Evolutionary conservation across 64 coral and sea anemone species (phyloP).

Genomic region (Pachyseris speciosa): DNA sequence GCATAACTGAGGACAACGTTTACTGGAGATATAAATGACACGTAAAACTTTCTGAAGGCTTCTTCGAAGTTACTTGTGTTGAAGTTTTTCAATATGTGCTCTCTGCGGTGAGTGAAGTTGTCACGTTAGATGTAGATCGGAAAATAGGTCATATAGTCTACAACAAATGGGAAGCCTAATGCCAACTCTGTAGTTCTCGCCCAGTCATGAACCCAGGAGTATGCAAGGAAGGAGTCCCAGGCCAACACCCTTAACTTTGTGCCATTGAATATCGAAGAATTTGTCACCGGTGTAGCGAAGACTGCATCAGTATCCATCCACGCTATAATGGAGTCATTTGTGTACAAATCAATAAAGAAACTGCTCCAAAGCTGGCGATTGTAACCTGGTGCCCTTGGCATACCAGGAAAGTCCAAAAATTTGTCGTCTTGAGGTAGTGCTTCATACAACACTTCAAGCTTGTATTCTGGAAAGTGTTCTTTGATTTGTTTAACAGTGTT

Average conservation of each 20-base stretch:
- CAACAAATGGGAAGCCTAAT: slow-evolving; percentile 28
- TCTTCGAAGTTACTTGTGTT: slow-evolving; percentile 56
- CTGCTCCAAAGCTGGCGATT: slow-evolving; percentile 74
- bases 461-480: slow-evolving; percentile 28
- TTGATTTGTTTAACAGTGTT: background rate
- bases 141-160: slow-evolving; percentile 63
- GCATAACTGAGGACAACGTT: slow-evolving; percentile 44
- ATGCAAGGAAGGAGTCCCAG: background rate
- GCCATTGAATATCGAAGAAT: slow-evolving; percentile 18
- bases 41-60: slow-evolving; percentile 35
- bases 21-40: background rate
- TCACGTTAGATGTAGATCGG: slow-evolving; percentile 65
- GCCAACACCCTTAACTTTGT: slow-evolving; percentile 12
- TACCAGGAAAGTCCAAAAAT: slow-evolving; percentile 7
- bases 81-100: slow-evolving; percentile 26
- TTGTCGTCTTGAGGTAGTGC: slow-evolving; percentile 1
- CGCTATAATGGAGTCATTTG: slow-evolving; percentile 39
- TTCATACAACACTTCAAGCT: slow-evolving; percentile 42
- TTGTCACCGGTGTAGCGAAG: slow-evolving; percentile 23
- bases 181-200: background rate
- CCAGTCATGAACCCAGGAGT: background rate
- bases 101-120: slow-evolving; percentile 37
- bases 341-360: slow-evolving; percentile 60
- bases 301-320: slow-evolving; percentile 63
- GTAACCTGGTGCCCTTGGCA: background rate